Conservation (phyloP, 2,888 invertebrate genomes). For the Coremacera marginata region DNA sequence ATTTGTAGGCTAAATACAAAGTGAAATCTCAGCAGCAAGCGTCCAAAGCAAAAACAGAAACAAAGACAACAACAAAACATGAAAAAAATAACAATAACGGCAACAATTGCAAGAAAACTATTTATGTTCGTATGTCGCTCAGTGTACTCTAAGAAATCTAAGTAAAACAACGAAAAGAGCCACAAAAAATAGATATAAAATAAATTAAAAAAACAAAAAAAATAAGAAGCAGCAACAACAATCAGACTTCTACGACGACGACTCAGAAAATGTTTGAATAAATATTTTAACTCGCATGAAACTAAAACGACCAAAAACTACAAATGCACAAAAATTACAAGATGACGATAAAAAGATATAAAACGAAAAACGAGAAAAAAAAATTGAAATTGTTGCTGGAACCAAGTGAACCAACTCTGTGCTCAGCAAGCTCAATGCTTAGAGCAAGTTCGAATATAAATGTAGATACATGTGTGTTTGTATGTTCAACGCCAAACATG, state of each 20-base stretch:
- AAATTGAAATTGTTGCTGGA: slow-evolving; percentile 11
- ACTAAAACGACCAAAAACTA: neutral
- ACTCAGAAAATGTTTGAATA: neutral
- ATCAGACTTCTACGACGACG: too few species aligned
- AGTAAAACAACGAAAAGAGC: neutral
- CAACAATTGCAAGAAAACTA: too few species aligned
- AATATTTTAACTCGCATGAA: slow-evolving; percentile 5
- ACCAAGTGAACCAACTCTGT: slow-evolving; percentile 4
- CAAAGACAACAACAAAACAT: neutral
- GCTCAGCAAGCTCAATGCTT: neutral
- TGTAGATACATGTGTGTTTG: neutral
- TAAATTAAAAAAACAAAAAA: neutral
- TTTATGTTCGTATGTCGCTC: too few species aligned
- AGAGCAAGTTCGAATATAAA: neutral
- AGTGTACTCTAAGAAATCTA: neutral
- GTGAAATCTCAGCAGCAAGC: slow-evolving; percentile 8
- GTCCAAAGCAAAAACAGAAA: neutral
- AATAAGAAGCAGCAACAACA: neutral
- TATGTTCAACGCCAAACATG: neutral
- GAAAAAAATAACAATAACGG: neutral
- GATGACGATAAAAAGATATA: neutral
- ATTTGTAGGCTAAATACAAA: slow-evolving; percentile 12
- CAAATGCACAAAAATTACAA: slow-evolving; percentile 2
- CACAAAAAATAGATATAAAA: neutral
- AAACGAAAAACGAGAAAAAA: neutral